A percentile compares a stretch with the other conserved stretches of the same genome.
These are phyloP conservation scores for Zaprionus nigranus DNA, from an alignment of 1,140 invertebrate species.

Conservation along the genomic window DNA sequence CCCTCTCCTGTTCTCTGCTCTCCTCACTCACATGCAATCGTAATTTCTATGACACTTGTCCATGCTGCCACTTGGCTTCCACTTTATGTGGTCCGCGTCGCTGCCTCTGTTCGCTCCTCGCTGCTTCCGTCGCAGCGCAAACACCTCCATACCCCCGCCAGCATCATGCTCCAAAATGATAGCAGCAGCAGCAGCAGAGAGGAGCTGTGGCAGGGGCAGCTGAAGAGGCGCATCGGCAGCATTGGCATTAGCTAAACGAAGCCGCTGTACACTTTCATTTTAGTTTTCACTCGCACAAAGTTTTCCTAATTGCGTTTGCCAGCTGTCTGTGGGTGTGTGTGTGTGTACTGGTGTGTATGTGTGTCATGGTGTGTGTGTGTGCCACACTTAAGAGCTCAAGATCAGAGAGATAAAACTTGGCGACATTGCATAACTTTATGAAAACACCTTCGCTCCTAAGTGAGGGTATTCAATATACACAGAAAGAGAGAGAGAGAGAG, in stretches of 20 bases:
- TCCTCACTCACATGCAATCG: slow-evolving; percentile 34
- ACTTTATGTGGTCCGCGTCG: slow-evolving; percentile 69
- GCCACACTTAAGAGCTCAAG: slow-evolving; percentile 2
- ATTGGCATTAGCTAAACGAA: slow-evolving; percentile 21
- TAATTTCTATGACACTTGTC: slow-evolving; percentile 80
- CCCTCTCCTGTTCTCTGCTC: neutral
- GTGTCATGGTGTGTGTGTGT: neutral
- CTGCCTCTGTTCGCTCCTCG: slow-evolving; percentile 10
- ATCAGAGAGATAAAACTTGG: neutral
- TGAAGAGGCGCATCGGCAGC: neutral
- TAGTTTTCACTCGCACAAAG: slow-evolving; percentile 1
- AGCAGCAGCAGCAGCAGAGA: neutral
- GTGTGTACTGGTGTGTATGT: neutral
- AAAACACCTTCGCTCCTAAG: neutral
- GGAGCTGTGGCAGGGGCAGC: neutral
- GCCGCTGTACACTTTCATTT: slow-evolving; percentile 15
- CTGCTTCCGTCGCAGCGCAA: slow-evolving; percentile 28
- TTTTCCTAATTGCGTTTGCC: neutral
- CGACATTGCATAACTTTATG: slow-evolving; percentile 7
- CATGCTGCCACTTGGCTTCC: slow-evolving; percentile 79
- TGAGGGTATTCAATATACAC: slow-evolving; percentile 28
- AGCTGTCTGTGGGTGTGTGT: neutral
- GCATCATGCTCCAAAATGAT: slow-evolving; percentile 5
- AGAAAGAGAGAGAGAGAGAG: neutral
- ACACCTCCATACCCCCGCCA: slow-evolving; percentile 18